phyloP scores from a whole-genome alignment of 2,888 invertebrate genomes.

The Ctenicera cuprea region DNA sequence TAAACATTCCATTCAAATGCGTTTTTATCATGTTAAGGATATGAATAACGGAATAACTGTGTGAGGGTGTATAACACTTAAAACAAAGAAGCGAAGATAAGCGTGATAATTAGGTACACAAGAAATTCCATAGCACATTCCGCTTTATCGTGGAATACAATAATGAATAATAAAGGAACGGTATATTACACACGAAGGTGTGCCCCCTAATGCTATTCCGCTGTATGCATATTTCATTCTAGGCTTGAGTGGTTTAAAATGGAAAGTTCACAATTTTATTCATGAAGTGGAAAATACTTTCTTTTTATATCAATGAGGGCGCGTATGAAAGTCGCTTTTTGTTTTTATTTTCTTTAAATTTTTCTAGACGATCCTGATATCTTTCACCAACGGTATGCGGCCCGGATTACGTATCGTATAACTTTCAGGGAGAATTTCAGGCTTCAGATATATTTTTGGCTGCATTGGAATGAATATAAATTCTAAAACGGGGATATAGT shows the following conservation, averaged over 20 bases:
- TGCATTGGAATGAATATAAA: too few species aligned
- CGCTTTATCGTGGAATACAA: slow-evolving; percentile 28
- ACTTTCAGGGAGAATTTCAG: too few species aligned
- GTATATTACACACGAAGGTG: slow-evolving; percentile 33
- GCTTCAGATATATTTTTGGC: too few species aligned
- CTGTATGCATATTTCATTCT: slow-evolving; percentile 33
- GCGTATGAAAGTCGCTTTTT: neutral
- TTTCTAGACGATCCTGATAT: neutral
- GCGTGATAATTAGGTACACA: slow-evolving; percentile 15
- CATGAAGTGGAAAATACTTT: slow-evolving; percentile 28
- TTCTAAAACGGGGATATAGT: too few species aligned
- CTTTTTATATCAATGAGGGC: slow-evolving; percentile 2
- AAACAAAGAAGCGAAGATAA: slow-evolving; percentile 22
- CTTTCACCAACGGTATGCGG: neutral
- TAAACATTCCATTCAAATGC: neutral
- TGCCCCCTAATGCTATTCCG: slow-evolving; percentile 28
- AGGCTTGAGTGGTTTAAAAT: slow-evolving; percentile 28
- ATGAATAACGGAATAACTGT: slow-evolving; percentile 8
- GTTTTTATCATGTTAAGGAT: neutral
- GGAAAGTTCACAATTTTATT: slow-evolving; percentile 35
- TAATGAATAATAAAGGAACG: slow-evolving; percentile 37
- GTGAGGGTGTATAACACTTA: slow-evolving; percentile 6
- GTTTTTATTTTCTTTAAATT: neutral
- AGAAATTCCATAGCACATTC: slow-evolving; percentile 20
- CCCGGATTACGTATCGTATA: too few species aligned